Evolutionary conservation across 2,797 vertebrate species (phyloP).

Genomic region (Lithobates sylvaticus): DNA sequence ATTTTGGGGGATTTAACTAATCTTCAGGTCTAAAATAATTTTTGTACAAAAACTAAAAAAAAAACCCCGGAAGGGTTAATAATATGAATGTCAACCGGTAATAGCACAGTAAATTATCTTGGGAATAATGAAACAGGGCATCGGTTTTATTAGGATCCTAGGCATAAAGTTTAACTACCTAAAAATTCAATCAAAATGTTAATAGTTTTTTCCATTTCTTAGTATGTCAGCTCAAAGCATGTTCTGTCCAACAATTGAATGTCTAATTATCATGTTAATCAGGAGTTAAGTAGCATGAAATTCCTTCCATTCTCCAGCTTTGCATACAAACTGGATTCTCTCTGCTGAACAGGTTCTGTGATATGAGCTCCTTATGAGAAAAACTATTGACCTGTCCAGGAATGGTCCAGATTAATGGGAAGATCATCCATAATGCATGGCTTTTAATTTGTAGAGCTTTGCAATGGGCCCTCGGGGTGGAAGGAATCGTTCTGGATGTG

Average conservation of each 20-base stretch:
- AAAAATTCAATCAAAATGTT: background rate
- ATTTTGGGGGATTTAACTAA: too few species aligned
- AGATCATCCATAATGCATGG: slow-evolving; percentile 35
- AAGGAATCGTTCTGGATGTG: slow-evolving; percentile 2
- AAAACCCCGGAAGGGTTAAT: background rate
- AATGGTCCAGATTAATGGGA: slow-evolving; percentile 18
- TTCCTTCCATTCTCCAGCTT: too few species aligned
- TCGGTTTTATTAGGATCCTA: background rate
- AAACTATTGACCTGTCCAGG: slow-evolving; percentile 18
- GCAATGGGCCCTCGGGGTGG: slow-evolving; percentile 10
- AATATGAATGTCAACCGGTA: background rate
- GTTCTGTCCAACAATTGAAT: background rate
- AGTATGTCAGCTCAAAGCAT: background rate
- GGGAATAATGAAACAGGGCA: background rate
- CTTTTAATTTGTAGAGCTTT: slow-evolving; percentile 12
- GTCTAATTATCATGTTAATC: background rate
- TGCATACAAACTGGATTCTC: background rate
- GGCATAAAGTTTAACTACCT: background rate
- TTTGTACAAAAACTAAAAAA: too few species aligned
- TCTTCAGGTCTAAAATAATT: too few species aligned
- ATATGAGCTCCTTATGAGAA: slow-evolving; percentile 2
- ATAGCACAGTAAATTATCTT: background rate
- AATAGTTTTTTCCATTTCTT: background rate
- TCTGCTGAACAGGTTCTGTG: background rate
- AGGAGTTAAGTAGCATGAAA: background rate